Evolutionary conservation across 2,797 vertebrate genomes (phyloP).

Genomic region (Squalus acanthias): DNA sequence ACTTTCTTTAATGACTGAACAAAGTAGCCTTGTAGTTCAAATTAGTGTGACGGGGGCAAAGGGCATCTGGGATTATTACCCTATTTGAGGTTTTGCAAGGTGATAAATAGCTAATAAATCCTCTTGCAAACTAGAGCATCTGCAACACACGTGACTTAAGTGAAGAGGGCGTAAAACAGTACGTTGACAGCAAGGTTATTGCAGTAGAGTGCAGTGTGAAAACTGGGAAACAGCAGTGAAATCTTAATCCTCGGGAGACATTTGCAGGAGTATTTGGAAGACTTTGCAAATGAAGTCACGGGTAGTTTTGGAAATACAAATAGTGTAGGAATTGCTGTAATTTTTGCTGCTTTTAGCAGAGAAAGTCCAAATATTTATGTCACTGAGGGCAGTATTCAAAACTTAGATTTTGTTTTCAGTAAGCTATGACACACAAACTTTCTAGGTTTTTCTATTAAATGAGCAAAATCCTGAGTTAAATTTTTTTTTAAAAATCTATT

Average conservation of each 20-base stretch:
- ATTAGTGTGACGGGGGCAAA: background rate
- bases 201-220: background rate
- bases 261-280: background rate
- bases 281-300: background rate
- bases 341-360: background rate
- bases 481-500: background rate
- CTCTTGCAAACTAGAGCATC: background rate
- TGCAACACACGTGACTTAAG: background rate
- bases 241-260: background rate
- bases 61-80: background rate
- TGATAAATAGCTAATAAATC: background rate
- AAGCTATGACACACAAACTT: background rate
- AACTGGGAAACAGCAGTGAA: background rate
- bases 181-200: background rate
- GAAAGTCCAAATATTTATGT: background rate
- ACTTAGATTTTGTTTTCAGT: background rate
- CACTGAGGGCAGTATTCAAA: background rate
- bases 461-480: background rate
- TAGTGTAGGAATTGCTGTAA: background rate
- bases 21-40: background rate
- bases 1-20: slow-evolving; percentile 4
- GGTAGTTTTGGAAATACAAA: background rate
- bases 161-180: background rate
- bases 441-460: background rate
- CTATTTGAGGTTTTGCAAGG: background rate